Evolutionary conservation across 2,113 vertebrate species (phyloP), one percentile per base, ranked within the genome.

Genomic region (Uria lomvia): DNA sequence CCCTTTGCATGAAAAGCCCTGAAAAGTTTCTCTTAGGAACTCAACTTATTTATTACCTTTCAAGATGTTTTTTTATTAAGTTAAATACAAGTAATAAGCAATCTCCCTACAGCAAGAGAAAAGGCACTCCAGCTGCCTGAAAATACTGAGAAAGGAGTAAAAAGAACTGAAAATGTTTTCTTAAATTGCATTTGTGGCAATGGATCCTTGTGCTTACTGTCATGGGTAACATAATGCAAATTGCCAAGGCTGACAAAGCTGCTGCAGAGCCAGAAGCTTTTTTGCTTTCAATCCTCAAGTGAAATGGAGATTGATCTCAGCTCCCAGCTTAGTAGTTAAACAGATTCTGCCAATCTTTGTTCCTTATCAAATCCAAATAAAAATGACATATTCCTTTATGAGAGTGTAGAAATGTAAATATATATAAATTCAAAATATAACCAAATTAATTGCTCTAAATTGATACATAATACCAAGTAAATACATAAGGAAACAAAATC

Each of bases 211-310:
- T 91, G 75, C 49, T 82, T 72, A 82, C 60, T 94, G 34, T 91
- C 92, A 78, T 93, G 88, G 66, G 78, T 85, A 93, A 94, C 94
- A 90, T 95, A 84, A 90, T 86, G 63, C 63, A 96, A 90, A 96
- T 95, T 94, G 52, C 72, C 78, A 88, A 94, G 72, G 66, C 70
- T 96, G 83, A 95, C 87, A 93, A 79, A 97, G 80, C 96, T 94
- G 50, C 94, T 84, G 84, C 52, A 82, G 60, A 97, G 81, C 72
- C 88, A 96, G 86, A 92, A 65, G 80, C 91, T 77, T 94, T 94
- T 94, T 83, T 75, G 27, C 86, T 72, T 79, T 71, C 67, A 90
- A 11, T 95, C 68, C 68, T 94, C 72, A 89, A 90, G 75, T 71
- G 78, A 49, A 77, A 88, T 88, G 73, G 74, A 94, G 82, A 93